phyloP scores from a whole-genome alignment of 2,888 invertebrate species.

The Drepana falcataria region DNA sequence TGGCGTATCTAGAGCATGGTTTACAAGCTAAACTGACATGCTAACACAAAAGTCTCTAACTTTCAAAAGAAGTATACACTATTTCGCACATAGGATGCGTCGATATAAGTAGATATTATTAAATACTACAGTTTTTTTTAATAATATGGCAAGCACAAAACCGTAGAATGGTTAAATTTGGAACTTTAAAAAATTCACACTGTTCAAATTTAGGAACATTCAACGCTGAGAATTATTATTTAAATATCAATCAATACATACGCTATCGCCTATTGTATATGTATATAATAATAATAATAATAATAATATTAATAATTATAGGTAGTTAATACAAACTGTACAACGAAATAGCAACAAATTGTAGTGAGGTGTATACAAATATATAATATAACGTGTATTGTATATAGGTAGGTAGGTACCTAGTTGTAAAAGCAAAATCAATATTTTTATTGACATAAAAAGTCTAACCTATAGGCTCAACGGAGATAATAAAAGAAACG shows the following conservation, averaged over 20 bases:
- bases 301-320: conserved; percentile 33
- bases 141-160: conserved; percentile 67
- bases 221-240: conserved; percentile 66
- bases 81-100: conserved; percentile 1
- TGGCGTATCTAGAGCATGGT: not conserved
- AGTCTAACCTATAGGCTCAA: conserved; percentile 45
- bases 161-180: conserved; percentile 38
- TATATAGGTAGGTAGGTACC: too few relatives aligned
- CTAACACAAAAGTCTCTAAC: not conserved
- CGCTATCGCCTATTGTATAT: conserved; percentile 59
- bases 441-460: conserved; percentile 20
- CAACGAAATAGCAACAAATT: conserved; percentile 51
- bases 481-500: conserved; percentile 53
- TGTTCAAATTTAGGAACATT: conserved; percentile 77
- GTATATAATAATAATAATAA: conserved; percentile 47
- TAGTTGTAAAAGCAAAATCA: conserved; percentile 16
- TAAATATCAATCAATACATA: conserved; percentile 52
- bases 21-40: not conserved
- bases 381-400: not conserved
- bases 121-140: conserved; percentile 43
- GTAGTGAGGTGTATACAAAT: conserved; percentile 39
- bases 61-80: not conserved
- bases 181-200: conserved; percentile 58
- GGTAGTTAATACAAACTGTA: conserved; percentile 60
- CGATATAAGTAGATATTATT: conserved; percentile 15